phyloP scores from a whole-genome alignment of 2,113 vertebrate species.

The Bambusicola thoracicus region DNA sequence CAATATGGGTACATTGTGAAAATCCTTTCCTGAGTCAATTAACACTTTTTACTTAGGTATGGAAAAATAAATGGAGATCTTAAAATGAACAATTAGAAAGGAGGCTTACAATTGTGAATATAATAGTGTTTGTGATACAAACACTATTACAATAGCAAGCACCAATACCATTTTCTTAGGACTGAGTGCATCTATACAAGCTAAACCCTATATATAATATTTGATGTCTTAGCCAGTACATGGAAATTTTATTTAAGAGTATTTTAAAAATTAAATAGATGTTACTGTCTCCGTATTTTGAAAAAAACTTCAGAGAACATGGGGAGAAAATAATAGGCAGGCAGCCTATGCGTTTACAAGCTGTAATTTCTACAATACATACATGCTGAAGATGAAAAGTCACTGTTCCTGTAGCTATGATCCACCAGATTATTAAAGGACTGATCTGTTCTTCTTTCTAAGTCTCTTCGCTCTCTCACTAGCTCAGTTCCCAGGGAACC shows the following conservation, averaged over 20 bases:
- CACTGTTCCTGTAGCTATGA: slow-evolving; percentile 79
- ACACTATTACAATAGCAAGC: neutral
- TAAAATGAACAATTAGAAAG: neutral
- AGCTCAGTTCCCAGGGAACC: slow-evolving; percentile 83
- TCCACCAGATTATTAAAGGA: slow-evolving; percentile 79
- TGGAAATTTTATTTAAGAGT: neutral
- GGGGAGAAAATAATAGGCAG: neutral
- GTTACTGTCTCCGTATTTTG: neutral
- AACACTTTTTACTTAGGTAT: neutral
- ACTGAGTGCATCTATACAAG: neutral
- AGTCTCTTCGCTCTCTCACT: slow-evolving; percentile 76
- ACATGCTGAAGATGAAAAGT: slow-evolving; percentile 84
- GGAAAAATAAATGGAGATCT: neutral
- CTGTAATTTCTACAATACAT: slow-evolving; percentile 58
- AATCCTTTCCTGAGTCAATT: neutral
- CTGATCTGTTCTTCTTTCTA: slow-evolving; percentile 83
- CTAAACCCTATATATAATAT: neutral
- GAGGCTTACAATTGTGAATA: neutral
- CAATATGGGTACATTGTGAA: accelerated
- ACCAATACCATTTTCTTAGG: neutral
- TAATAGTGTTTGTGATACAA: neutral
- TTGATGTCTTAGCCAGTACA: accelerated
- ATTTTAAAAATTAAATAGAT: neutral
- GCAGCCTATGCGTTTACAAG: neutral
- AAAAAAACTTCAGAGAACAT: neutral